Base-by-base conservation (phyloP, 2,113 vertebrate genomes). In the Sylvilagus bachmani region DNA sequence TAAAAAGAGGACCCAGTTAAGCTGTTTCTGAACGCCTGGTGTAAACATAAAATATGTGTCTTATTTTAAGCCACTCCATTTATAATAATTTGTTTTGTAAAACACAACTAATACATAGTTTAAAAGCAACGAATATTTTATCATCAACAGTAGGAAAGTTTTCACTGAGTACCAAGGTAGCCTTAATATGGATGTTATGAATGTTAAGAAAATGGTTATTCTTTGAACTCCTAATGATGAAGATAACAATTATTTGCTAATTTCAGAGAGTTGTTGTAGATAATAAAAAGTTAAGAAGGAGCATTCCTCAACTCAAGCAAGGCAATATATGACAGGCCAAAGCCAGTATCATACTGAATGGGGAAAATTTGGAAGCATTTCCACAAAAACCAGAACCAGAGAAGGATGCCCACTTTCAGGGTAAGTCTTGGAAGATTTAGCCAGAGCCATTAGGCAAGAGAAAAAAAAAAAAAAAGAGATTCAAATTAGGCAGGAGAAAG, bases 41-140 rank as follows among this genome's bases (percentile, higher is more conserved):
- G 10, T 70, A 88, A 24, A 89, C 3, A 55, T 22, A 21, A 90
- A n/a, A 58, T 61, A 36, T 67, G 53, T 44, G 29, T 24, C 6
- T 38, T 90, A 31, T 62, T 86, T 92, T 83, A 93, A 89, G 33
- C 22, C n/a, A 90, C n/a, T 49, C 44, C 44, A 27, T 29, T 64
- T 69, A 2, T 13, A 0, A 22, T 44, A 71, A 73, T 14, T 87
- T 69, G 4, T 58, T 75, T 55, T 66, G 21, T 6, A 90, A 90
- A 90, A 90, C 16, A 58, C 69, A 94, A 78, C 2, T 49, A 58
- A 89, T 77, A 31, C 9, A 91, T 10, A 61, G 19, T 22, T 71
- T 78, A 69, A 73, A 91, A 95, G 29, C 61, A 80, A 95, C 93
- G 25, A 62, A 82, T 25, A 75, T 58, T 29, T 64, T 27, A 90